Percentiles rank a stretch among this genome's conserved stretches.
Evolutionary conservation across 1,140 invertebrate genomes (phyloP).

Genomic region (Zophobas morio): DNA sequence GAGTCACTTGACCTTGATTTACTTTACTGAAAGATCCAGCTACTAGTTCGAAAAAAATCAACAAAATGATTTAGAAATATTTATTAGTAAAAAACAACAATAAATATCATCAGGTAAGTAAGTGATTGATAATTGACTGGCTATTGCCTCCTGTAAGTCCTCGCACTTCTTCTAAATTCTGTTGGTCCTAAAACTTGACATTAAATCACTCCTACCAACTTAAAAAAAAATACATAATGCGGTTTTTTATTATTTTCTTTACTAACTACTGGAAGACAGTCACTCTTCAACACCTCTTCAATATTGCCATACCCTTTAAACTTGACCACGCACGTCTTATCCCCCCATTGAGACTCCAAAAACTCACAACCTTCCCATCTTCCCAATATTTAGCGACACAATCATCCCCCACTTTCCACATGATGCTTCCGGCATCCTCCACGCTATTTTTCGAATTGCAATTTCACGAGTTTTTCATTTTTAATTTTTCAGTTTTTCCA

Average conservation of each 20-base stretch:
- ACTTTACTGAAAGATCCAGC: neutral
- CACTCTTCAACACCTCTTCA: slow-evolving; percentile 87
- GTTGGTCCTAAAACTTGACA: slow-evolving; percentile 53
- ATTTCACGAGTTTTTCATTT: slow-evolving; percentile 61
- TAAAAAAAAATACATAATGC: slow-evolving; percentile 39
- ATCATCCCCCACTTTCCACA: slow-evolving; percentile 84
- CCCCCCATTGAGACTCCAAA: slow-evolving; percentile 46
- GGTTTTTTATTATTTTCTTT: slow-evolving; percentile 45
- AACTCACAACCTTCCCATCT: slow-evolving; percentile 80
- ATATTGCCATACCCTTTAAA: slow-evolving; percentile 91
- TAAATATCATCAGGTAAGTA: slow-evolving; percentile 12
- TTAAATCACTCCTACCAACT: neutral
- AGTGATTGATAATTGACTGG: slow-evolving; percentile 1
- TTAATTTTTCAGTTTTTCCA: slow-evolving; percentile 60
- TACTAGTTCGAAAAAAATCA: neutral
- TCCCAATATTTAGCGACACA: slow-evolving; percentile 95
- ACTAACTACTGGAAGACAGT: slow-evolving; percentile 77
- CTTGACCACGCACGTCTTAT: slow-evolving; percentile 86
- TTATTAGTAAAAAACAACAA: slow-evolving; percentile 38
- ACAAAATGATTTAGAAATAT: slow-evolving; percentile 8
- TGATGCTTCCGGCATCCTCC: slow-evolving; percentile 65
- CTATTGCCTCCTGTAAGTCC: slow-evolving; percentile 34
- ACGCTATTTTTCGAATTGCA: slow-evolving; percentile 63
- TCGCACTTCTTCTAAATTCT: slow-evolving; percentile 56
- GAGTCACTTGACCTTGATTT: neutral